Conservation (phyloP, 2,888 invertebrate species). For the Diarsia rubi region DNA sequence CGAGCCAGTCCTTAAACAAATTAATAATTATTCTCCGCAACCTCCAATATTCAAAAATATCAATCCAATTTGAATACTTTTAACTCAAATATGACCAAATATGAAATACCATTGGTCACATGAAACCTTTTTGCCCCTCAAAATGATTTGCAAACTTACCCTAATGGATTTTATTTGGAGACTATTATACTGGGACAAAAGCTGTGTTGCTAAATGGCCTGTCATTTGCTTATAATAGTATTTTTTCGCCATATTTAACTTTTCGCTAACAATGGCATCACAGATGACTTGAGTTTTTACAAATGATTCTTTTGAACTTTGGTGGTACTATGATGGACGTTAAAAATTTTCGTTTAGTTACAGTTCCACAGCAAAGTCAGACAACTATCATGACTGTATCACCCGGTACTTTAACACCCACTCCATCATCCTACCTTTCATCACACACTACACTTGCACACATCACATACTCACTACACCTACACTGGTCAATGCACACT, state of each 20-base stretch:
- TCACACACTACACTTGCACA: too few species aligned
- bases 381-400: too few species aligned
- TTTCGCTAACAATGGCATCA: neutral
- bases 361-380: too few species aligned
- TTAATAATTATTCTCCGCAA: neutral
- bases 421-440: too few species aligned
- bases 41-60: constrained; percentile 11
- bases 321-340: neutral
- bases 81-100: constrained; percentile 30
- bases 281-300: constrained; percentile 25
- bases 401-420: too few species aligned
- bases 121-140: constrained; percentile 55
- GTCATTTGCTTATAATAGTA: constrained; percentile 38
- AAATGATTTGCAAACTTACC: constrained; percentile 58
- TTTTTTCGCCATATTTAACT: constrained; percentile 23
- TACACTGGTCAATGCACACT: too few species aligned
- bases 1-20: too few species aligned
- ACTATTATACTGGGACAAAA: constrained; percentile 47
- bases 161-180: constrained; percentile 60
- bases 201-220: constrained; percentile 31
- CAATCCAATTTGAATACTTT: constrained; percentile 24
- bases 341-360: neutral
- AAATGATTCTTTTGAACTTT: neutral
- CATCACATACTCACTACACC: too few species aligned
- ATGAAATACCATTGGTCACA: constrained; percentile 40